phyloP scores from a whole-genome alignment of 2,888 invertebrate genomes.

The Stomorhina lunata region DNA sequence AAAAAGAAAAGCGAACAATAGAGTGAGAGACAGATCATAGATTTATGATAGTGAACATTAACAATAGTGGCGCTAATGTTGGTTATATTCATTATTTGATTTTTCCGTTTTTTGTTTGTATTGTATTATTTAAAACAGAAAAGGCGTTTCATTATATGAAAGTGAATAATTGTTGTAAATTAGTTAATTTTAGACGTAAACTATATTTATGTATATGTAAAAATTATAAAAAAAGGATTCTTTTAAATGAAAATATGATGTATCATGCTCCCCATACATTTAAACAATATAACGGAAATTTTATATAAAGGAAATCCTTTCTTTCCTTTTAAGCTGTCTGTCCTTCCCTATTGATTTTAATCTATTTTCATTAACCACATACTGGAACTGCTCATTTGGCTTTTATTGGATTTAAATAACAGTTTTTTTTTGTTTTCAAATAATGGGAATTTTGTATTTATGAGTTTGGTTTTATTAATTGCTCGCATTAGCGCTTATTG shows the following conservation, averaged over 20 bases:
- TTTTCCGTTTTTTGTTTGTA: slow-evolving; percentile 22
- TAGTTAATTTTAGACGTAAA: slow-evolving; percentile 35
- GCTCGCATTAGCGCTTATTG: slow-evolving; percentile 52
- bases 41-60: slow-evolving; percentile 66
- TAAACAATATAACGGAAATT: slow-evolving; percentile 46
- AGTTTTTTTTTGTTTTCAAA: slow-evolving; percentile 1
- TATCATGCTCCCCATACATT: slow-evolving; percentile 47
- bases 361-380: slow-evolving; percentile 41
- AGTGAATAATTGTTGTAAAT: slow-evolving; percentile 66
- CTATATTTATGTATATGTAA: slow-evolving; percentile 30
- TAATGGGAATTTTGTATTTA: background rate
- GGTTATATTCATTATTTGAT: slow-evolving; percentile 45
- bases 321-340: background rate
- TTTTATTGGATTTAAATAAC: slow-evolving; percentile 18
- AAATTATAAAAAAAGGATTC: slow-evolving; percentile 33
- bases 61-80: slow-evolving; percentile 63
- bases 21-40: slow-evolving; percentile 56
- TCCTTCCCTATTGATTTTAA: slow-evolving; percentile 45
- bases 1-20: too few species aligned
- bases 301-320: slow-evolving; percentile 60
- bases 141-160: slow-evolving; percentile 55
- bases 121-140: background rate
- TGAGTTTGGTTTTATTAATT: slow-evolving; percentile 47
- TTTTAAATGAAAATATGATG: slow-evolving; percentile 55
- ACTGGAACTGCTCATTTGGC: background rate